Evolutionary conservation across 92 coral and sea anemone genomes (phyloP), one percentile per base, ranked within the genome.

Genomic region (Metridium senile): DNA sequence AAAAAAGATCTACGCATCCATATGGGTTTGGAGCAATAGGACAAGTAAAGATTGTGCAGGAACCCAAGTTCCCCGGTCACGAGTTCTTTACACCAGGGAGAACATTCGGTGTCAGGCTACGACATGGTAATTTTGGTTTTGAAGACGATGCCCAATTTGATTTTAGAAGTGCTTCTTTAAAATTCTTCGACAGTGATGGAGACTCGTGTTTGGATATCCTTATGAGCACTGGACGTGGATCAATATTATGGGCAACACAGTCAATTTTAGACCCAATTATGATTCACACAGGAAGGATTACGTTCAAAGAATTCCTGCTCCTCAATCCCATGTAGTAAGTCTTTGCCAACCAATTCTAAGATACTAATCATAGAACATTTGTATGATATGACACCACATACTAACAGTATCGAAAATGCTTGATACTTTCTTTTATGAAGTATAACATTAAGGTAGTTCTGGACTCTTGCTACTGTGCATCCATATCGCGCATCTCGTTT

Each of bases 11-110:
- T 18, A 91, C 94, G 20, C 98, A 86, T 62, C 66, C 81, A 0
- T 53, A 58, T 64, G 90, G 90, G 0, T 63, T 74, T n/a, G 90
- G 86, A 32, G 90, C 86, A 25, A 20, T 85, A 17, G 89, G 89
- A 9, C 73, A 58, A 29, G 74, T 69, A 4, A 78, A 76, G 43
- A 79, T 92, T 28, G 88, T 90, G 21, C 62, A 79, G 62, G 59
- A 85, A 68, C 97, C 95, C 62, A 74, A 75, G 66, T 90, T 91
- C 79, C 98, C 98, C 8, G 89, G 82, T 21, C 92, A 89, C 63
- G 94, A 89, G 22, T 87, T 93, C 66, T 93, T 93, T 65, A 58
- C 62, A 27, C 68, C 88, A 16, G 94, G 90, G 0, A 89, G 83
- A 28, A 66, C 49, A 57, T 93, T 86, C 52, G 86, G 89, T 19